Evolutionary conservation across 2,888 invertebrate species (phyloP).

Genomic region (Pseudococcus longispinus): DNA sequence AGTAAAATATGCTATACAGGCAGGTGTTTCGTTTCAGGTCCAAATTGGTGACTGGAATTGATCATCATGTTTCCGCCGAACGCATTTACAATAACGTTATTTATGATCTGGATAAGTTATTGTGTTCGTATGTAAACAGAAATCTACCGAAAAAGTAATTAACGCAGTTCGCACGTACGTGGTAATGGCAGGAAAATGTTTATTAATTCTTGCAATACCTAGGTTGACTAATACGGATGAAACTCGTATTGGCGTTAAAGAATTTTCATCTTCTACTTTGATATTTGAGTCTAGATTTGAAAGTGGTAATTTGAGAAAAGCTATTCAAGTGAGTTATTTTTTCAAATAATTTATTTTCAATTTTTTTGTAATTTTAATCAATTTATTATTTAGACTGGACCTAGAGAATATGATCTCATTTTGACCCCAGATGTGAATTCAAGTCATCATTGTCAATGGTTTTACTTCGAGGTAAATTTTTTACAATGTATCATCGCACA

Average conservation of each 20-base stretch:
- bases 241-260: slow-evolving; percentile 65
- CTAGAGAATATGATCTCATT: slow-evolving; percentile 81
- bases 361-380: neutral
- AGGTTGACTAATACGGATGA: slow-evolving; percentile 67
- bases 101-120: slow-evolving; percentile 73
- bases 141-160: slow-evolving; percentile 58
- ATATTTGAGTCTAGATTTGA: slow-evolving; percentile 86
- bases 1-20: neutral
- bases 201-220: slow-evolving; percentile 41
- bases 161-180: neutral
- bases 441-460: slow-evolving; percentile 83
- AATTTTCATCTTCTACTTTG: slow-evolving; percentile 65
- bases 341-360: neutral
- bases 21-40: slow-evolving; percentile 63
- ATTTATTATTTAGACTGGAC: slow-evolving; percentile 70
- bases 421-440: slow-evolving; percentile 85
- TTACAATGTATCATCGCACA: neutral
- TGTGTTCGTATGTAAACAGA: slow-evolving; percentile 58
- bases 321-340: slow-evolving; percentile 71
- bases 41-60: slow-evolving; percentile 72
- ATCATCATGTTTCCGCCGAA: slow-evolving; percentile 71
- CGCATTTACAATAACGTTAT: slow-evolving; percentile 71
- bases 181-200: neutral
- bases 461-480: slow-evolving; percentile 81
- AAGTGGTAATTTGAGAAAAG: slow-evolving; percentile 83